Conservation (phyloP, 1,140 invertebrate species). For the Carposina sasakii region DNA sequence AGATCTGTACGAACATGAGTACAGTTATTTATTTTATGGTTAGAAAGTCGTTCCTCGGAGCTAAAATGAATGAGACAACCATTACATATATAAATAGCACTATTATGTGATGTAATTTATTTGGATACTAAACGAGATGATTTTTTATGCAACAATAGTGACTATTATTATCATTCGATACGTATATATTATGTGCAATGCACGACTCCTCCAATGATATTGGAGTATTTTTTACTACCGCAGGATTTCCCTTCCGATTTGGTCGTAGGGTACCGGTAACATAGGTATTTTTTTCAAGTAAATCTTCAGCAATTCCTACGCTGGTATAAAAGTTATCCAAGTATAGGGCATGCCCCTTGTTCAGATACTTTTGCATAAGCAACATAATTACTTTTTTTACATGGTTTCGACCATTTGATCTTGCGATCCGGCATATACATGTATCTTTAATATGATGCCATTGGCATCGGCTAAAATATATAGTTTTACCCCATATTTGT, state of each 20-base stretch:
- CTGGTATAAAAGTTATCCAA: constrained; percentile 22
- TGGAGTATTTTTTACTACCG: constrained; percentile 13
- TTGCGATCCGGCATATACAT: constrained; percentile 19
- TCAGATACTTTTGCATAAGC: constrained; percentile 17
- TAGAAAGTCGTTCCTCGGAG: too few relatives aligned
- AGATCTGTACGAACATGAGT: too few relatives aligned
- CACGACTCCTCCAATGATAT: constrained; percentile 20
- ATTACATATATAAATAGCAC: too few relatives aligned
- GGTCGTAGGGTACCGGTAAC: constrained; percentile 18
- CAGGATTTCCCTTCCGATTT: constrained; percentile 16
- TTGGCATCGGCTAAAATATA: constrained; percentile 18
- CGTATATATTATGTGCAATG: constrained; percentile 21
- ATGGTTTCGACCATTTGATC: constrained; percentile 19
- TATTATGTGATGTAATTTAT: too few relatives aligned
- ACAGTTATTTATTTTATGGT: too few relatives aligned
- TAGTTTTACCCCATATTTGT: constrained; percentile 36
- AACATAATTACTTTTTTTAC: constrained; percentile 19
- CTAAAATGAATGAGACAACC: too few relatives aligned
- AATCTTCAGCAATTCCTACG: constrained; percentile 16
- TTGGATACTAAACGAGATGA: too few relatives aligned
- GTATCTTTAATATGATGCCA: constrained; percentile 18
- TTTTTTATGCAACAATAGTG: too few relatives aligned
- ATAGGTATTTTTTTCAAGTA: constrained; percentile 19
- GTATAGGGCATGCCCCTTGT: constrained; percentile 18
- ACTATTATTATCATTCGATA: too few relatives aligned